phyloP scores from a whole-genome alignment of 1,140 invertebrate species.

The Physella acuta region DNA sequence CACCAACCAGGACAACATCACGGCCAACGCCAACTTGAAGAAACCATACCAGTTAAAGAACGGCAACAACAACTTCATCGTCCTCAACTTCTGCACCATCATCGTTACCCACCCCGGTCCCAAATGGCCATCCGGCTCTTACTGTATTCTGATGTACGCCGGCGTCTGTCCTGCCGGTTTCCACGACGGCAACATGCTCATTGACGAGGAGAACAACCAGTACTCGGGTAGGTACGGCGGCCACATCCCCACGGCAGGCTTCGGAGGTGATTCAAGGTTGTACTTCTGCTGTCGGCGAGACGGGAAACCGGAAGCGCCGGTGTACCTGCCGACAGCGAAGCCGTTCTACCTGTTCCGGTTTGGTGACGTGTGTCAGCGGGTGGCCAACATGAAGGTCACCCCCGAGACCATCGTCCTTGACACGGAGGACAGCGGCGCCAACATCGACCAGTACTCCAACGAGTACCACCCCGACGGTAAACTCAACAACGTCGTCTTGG shows the following conservation, averaged over 20 bases:
- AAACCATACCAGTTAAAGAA: not conserved
- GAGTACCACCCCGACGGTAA: not conserved
- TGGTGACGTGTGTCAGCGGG: not conserved
- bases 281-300: not conserved
- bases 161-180: not conserved
- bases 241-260: not conserved
- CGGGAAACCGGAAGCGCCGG: not conserved
- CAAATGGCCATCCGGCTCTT: not conserved
- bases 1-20: not conserved
- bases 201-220: not conserved
- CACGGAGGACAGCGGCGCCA: not conserved
- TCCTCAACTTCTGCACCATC: constrained; percentile 6
- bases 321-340: not conserved
- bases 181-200: not conserved
- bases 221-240: not conserved
- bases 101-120: not conserved
- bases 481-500: not conserved
- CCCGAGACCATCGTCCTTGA: not conserved
- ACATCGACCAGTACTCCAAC: not conserved
- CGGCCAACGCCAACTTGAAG: not conserved
- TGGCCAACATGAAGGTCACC: not conserved
- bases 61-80: not conserved
- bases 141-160: not conserved
- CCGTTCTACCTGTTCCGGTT: not conserved
- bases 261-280: not conserved